Evolutionary conservation across 2,113 vertebrate species (phyloP), one percentile per base, ranked within the genome.

Genomic region (Rhombomys opimus): DNA sequence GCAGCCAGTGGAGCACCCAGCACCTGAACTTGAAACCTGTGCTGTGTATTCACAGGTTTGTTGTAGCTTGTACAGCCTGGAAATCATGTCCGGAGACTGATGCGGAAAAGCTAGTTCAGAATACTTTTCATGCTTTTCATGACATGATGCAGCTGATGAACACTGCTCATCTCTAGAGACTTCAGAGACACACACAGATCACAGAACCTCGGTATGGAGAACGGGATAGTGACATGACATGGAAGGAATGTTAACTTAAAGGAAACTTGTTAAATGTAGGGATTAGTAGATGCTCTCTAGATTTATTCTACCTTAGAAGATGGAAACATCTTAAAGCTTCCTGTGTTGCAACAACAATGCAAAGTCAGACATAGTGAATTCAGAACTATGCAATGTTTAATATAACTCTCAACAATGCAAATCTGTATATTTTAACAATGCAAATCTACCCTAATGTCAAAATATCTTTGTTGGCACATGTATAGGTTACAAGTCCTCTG

Each of bases 51-150:
- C 92, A 2, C 94, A 99, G 99, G 98, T 99, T 99, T 0, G 61
- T 99, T 72, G 82, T 98, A 61, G 97, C 97, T 57, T 98, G 99
- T 95, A 96, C 98, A 13, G 97, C 99, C 13, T 99, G 99, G 99
- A 99, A 99, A 18, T 99, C 99, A 0, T 99, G 98, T 96, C 99
- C 94, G 25, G 98, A 99, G 96, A 99, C 99, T 0, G 98, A 99
- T 61, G 99, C 99, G 0, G 98, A 99, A 87, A 96, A 98, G 10
- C 97, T 99, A 3, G 99, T 99, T 94, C 98, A 98, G 97, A 98
- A 89, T 82, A 90, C 98, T 89, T 98, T 98, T 95, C 98, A 93
- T 90, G 99, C 98, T 88, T 98, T 99, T 91, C 98, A 99, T 23
- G 99, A 99, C 32, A 99, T 99, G 98, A 98, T 99, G 14, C 98